These are phyloP conservation scores for Charina bottae DNA, from an alignment of 2,113 vertebrate species.

Conservation along the genomic window DNA sequence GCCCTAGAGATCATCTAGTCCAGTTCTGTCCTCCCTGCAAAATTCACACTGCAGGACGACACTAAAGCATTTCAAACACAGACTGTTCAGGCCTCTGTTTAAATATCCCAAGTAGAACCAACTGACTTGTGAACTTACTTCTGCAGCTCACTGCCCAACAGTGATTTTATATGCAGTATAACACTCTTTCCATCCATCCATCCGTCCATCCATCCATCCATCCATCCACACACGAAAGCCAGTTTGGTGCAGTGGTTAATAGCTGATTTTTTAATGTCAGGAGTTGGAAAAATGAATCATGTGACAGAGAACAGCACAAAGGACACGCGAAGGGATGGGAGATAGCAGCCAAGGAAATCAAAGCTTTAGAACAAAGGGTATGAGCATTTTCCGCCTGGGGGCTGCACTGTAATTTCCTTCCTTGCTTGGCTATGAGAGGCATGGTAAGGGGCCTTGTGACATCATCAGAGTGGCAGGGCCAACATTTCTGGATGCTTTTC, in stretches of 20 bases:
- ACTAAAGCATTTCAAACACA: background rate
- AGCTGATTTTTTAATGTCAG: background rate
- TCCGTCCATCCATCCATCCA: background rate
- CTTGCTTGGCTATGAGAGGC: background rate
- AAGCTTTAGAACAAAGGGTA: background rate
- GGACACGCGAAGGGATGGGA: background rate
- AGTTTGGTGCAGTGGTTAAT: background rate
- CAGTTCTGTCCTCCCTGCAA: background rate
- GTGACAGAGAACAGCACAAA: background rate
- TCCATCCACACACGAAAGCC: background rate
- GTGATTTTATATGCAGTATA: background rate
- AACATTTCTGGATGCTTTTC: background rate
- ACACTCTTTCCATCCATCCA: background rate
- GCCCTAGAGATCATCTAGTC: background rate
- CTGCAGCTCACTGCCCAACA: background rate
- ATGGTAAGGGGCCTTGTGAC: background rate
- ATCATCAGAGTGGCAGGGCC: background rate
- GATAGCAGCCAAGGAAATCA: background rate
- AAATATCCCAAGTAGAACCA: background rate
- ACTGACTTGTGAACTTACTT: background rate
- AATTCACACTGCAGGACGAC: background rate
- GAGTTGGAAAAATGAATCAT: background rate
- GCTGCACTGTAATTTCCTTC: background rate
- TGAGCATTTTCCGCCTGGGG: background rate
- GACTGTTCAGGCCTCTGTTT: background rate